Evolutionary conservation across 2,113 vertebrate species (phyloP), one percentile per base, ranked within the genome.

Genomic region (Arizona elegans): DNA sequence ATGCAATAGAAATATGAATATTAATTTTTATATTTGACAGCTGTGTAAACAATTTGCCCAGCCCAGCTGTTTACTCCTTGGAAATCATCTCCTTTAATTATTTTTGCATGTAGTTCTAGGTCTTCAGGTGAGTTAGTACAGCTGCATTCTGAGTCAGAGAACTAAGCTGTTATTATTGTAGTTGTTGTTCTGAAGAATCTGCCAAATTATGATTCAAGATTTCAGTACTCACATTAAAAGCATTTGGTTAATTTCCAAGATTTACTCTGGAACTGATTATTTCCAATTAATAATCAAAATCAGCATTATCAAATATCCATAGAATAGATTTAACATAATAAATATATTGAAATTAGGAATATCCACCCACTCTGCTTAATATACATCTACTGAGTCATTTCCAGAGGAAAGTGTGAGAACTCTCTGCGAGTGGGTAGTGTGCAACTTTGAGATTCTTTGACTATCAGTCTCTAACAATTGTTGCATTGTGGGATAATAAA

Each of bases 311-410:
- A 0, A n/a, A 53, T 87, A 92, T 93, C 23, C 33, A 87, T 53
- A 93, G 70, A 95, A 96, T 94, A 89, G 95, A 56, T 93, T 90
- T 92, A 93, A 88, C 95, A 94, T 96, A 96, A 96, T 94, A 92
- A 93, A 93, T 94, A 94, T 94, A 87, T 93, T 95, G 93, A 95
- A 95, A 95, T 86, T 53, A 85, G 91, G 56, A 94, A 93, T 95
- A 96, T 93, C 91, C 96, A 91, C 95, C 96, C 95, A 95, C 96
- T 91, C 13, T 0, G 70, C 87, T 95, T 91, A 95, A 95, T 96
- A 93, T 91, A 92, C 93, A 95, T 94, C 92, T 53, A 88, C 54
- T 96, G 96, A 96, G 94, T 96, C 96, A 94, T 87, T 92, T 88
- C 91, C 50, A 0, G 91, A 92, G 92, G 93, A 93, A 92, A 94